Conservation (phyloP, 1,140 invertebrate genomes). For the Eriosoma lanigerum region DNA sequence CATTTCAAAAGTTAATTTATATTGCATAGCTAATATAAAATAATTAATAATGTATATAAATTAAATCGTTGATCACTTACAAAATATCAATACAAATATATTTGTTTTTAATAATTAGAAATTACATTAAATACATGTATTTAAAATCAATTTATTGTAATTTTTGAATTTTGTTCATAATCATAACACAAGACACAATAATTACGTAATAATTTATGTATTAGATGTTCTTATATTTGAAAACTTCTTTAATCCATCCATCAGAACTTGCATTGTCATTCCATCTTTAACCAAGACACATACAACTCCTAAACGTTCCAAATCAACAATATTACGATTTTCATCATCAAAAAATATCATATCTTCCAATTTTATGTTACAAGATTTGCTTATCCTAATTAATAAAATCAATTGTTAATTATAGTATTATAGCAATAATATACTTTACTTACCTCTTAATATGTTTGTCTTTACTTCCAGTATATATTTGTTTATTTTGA, state of each 20-base stretch:
- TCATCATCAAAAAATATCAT: conserved; percentile 78
- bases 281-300: conserved; percentile 64
- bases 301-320: conserved; percentile 63
- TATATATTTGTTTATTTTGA: conserved; percentile 73
- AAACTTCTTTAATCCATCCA: conserved; percentile 61
- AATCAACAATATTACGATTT: conserved; percentile 64
- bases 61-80: too few relatives aligned
- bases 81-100: too few relatives aligned
- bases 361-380: conserved; percentile 56
- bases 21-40: too few relatives aligned
- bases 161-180: too few relatives aligned
- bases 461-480: conserved; percentile 70
- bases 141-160: too few relatives aligned
- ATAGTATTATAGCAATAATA: neutral
- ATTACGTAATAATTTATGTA: too few relatives aligned
- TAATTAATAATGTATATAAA: too few relatives aligned
- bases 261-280: conserved; percentile 60
- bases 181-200: too few relatives aligned
- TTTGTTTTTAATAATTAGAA: too few relatives aligned
- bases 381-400: conserved; percentile 36
- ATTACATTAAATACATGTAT: too few relatives aligned
- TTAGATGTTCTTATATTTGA: neutral
- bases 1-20: too few relatives aligned
- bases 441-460: conserved; percentile 65
- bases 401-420: neutral